Evolutionary conservation across 1,140 invertebrate genomes (phyloP).

Genomic region (Ceratosolen solmsi): DNA sequence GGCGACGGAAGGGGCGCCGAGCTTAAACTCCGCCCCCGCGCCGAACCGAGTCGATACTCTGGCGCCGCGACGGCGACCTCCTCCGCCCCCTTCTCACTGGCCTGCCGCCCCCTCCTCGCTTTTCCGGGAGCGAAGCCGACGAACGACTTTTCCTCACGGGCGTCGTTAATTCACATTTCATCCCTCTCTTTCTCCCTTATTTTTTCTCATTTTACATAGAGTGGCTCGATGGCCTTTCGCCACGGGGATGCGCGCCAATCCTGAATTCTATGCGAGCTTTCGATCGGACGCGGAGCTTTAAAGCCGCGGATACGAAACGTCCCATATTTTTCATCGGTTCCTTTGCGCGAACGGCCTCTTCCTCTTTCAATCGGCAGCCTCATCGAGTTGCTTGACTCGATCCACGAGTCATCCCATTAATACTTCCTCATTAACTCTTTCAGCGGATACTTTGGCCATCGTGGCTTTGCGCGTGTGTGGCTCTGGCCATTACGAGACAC

Average conservation of each 20-base stretch:
- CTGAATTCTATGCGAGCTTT: background rate
- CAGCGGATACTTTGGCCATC: too few species aligned
- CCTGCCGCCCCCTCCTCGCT: background rate
- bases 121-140: background rate
- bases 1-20: slow-evolving; percentile 49
- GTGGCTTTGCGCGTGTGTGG: too few species aligned
- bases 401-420: background rate
- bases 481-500: too few species aligned
- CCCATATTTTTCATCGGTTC: background rate
- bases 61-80: slow-evolving; percentile 50
- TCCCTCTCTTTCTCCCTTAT: background rate
- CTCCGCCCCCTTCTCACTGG: slow-evolving; percentile 4
- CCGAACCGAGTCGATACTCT: slow-evolving; percentile 67
- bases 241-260: background rate
- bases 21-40: slow-evolving; percentile 70
- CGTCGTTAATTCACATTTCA: background rate
- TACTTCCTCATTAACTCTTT: too few species aligned
- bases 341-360: too few species aligned
- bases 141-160: slow-evolving; percentile 28
- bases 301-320: background rate
- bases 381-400: too few species aligned
- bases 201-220: too few species aligned
- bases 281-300: too few species aligned
- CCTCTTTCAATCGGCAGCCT: too few species aligned
- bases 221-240: background rate